Percentiles rank a stretch among this genome's conserved stretches.
These are phyloP conservation scores for Slavum lentiscoides DNA, from an alignment of 2,888 invertebrate species.

Conservation along the genomic window DNA sequence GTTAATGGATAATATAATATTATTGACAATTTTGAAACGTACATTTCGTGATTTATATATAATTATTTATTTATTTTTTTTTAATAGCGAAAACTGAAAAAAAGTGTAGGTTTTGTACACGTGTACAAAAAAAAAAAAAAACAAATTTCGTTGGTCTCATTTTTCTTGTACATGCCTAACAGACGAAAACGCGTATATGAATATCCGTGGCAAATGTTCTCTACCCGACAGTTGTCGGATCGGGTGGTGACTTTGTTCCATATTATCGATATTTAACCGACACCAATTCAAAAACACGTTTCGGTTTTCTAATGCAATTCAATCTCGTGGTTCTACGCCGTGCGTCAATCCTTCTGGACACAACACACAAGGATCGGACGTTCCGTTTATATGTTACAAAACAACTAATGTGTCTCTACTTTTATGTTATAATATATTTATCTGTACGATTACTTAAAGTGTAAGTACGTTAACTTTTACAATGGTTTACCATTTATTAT, in stretches of 20 bases:
- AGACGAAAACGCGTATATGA: neutral
- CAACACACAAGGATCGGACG: too few relatives aligned
- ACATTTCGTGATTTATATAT: neutral
- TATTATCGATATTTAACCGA: neutral
- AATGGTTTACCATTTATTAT: neutral
- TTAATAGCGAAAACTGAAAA: neutral
- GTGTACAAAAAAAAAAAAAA: conserved; percentile 18
- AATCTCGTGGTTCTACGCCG: neutral
- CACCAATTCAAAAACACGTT: neutral
- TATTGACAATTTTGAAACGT: conserved; percentile 30
- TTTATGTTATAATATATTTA: conserved; percentile 10
- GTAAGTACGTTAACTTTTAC: conserved; percentile 3
- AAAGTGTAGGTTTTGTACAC: neutral
- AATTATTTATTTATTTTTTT: neutral
- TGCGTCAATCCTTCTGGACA: neutral
- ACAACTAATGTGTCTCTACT: neutral
- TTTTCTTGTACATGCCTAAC: conserved; percentile 1
- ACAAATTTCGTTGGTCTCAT: conserved; percentile 38
- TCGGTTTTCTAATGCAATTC: neutral
- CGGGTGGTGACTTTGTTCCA: neutral
- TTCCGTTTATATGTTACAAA: neutral
- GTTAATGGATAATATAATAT: conserved; percentile 18
- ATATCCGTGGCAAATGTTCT: neutral
- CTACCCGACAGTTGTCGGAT: neutral
- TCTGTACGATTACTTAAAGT: conserved; percentile 18